A percentile compares a stretch with the other conserved stretches of the same genome.
Evolutionary conservation across 2,888 invertebrate genomes (phyloP).

Genomic region (Magallana nippona): DNA sequence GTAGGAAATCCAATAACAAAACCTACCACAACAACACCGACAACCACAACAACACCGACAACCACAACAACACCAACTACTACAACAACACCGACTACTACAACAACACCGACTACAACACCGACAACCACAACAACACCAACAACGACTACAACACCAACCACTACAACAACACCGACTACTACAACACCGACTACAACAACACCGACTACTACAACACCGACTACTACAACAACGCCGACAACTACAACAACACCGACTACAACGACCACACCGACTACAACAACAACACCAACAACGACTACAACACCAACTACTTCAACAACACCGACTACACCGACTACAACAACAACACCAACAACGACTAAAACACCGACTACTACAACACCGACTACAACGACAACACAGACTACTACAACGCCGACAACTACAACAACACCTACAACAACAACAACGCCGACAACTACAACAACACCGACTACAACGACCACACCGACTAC

Average conservation of each 20-base stretch:
- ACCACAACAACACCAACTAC: neutral
- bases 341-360: neutral
- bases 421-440: neutral
- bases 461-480: neutral
- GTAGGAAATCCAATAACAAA: conserved; percentile 5
- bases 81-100: neutral
- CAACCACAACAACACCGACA: neutral
- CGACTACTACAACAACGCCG: neutral
- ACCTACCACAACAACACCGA: neutral
- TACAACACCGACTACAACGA: neutral
- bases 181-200: neutral
- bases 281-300: neutral
- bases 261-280: neutral
- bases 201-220: neutral
- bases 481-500: neutral
- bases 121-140: neutral
- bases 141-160: neutral
- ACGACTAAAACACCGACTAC: neutral
- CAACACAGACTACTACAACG: neutral
- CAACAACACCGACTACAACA: neutral
- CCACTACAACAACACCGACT: neutral
- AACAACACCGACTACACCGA: neutral
- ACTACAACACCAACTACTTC: neutral
- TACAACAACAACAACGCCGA: neutral
- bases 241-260: neutral